Conservation (phyloP, 2,113 vertebrate species). For the Microtus oregoni region DNA sequence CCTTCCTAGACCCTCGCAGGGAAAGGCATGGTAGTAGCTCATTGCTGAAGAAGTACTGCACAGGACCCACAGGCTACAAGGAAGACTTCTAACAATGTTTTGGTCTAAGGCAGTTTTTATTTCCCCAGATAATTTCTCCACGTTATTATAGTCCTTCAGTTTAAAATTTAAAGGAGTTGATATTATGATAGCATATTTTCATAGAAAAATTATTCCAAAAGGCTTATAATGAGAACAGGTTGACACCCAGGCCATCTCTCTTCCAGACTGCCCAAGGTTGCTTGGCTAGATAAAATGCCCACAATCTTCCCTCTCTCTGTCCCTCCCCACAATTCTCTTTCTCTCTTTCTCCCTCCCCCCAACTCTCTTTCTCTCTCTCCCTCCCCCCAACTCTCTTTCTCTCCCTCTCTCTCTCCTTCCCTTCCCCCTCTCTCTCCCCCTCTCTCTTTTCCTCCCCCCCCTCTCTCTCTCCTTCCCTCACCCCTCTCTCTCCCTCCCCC, state of each 20-base stretch:
- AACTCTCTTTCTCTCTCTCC: too few species aligned
- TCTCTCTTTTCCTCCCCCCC: too few species aligned
- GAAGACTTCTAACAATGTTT: not conserved
- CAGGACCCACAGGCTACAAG: not conserved
- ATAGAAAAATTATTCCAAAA: not conserved
- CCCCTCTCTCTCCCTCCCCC: too few species aligned
- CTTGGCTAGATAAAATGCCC: not conserved
- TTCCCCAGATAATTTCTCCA: not conserved
- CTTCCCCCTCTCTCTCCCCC: fast-evolving
- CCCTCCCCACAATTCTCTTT: too few species aligned
- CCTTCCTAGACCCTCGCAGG: not conserved
- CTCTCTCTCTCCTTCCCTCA: fast-evolving
- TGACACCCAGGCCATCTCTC: fast-evolving
- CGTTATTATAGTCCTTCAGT: not conserved
- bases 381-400: too few species aligned
- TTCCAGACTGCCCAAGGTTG: too few species aligned
- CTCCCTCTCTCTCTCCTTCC: too few species aligned
- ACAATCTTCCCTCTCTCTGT: not conserved
- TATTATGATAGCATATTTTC: not conserved
- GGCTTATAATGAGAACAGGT: not conserved
- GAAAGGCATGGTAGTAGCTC: fast-evolving
- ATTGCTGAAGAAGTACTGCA: not conserved
- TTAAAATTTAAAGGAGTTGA: not conserved
- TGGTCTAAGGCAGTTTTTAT: not conserved
- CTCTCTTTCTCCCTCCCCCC: too few species aligned